phyloP scores from a whole-genome alignment of 2,113 vertebrate species.

The Pipra filicauda region DNA sequence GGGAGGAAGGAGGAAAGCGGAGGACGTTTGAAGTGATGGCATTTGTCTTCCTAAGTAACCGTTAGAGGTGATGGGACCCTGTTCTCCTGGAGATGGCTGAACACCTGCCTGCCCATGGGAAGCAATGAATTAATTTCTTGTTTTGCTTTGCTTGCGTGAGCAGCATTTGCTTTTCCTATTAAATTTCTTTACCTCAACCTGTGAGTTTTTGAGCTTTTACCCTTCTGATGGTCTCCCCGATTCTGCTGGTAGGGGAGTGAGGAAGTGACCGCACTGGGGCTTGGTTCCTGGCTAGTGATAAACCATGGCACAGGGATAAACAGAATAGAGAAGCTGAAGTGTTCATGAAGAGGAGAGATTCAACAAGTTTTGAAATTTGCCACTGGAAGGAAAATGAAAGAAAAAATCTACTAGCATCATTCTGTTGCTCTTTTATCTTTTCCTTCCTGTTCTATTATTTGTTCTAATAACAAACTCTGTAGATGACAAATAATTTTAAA shows the following conservation, averaged over 20 bases:
- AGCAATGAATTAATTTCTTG: background rate
- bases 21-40: background rate
- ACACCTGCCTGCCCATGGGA: background rate
- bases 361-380: background rate
- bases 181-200: background rate
- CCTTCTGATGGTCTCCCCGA: background rate
- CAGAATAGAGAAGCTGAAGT: background rate
- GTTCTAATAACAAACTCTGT: background rate
- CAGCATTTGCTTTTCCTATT: background rate
- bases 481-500: conserved; percentile 30
- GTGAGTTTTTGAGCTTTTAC: background rate
- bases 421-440: background rate
- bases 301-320: background rate
- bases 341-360: background rate
- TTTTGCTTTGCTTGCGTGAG: rapidly evolving
- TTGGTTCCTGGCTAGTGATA: background rate
- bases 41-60: background rate
- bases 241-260: too few species aligned
- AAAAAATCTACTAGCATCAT: background rate
- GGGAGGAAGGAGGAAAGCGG: background rate
- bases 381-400: background rate
- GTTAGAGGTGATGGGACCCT: background rate
- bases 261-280: background rate
- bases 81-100: background rate
- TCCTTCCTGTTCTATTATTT: background rate